Percentiles rank a stretch among this genome's conserved stretches.
These are phyloP conservation scores for Drosophila demipolita DNA, from an alignment of 2,888 invertebrate species.

Conservation along the genomic window DNA sequence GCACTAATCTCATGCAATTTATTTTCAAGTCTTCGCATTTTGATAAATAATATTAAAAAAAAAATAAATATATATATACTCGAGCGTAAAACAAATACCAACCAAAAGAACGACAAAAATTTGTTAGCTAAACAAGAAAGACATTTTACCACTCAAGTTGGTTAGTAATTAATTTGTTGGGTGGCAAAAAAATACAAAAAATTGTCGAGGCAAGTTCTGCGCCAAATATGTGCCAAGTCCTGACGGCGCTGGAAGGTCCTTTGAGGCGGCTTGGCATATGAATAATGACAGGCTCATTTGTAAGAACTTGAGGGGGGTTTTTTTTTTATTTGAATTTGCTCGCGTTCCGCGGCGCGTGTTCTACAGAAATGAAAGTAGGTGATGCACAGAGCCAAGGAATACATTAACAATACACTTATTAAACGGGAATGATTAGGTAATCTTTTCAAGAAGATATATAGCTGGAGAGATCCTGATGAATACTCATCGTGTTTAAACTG, in stretches of 20 bases:
- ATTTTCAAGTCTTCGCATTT: constrained; percentile 72
- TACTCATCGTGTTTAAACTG: background rate
- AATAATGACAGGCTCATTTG: constrained; percentile 78
- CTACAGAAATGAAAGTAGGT: constrained; percentile 7
- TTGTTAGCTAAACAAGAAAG: constrained; percentile 62
- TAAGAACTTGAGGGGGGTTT: constrained; percentile 65
- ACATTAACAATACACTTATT: constrained; percentile 8
- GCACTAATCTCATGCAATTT: constrained; percentile 78
- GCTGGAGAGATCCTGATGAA: background rate
- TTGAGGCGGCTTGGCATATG: constrained; percentile 54
- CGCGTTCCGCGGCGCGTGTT: constrained; percentile 22
- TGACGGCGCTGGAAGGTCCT: constrained; percentile 35
- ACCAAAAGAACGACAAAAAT: constrained; percentile 29
- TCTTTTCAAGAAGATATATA: constrained; percentile 3
- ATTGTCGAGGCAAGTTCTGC: constrained; percentile 44
- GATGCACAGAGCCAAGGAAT: constrained; percentile 14
- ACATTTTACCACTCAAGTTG: constrained; percentile 77
- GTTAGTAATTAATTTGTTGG: constrained; percentile 78
- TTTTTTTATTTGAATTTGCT: constrained; percentile 61
- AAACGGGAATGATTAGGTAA: constrained; percentile 6
- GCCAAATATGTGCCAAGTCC: constrained; percentile 66
- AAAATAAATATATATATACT: constrained; percentile 30
- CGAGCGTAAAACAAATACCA: constrained; percentile 3
- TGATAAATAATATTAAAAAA: constrained; percentile 62
- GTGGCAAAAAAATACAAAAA: constrained; percentile 34